A percentile compares a stretch with the other conserved stretches of the same genome.
Conservation (phyloP, 2,113 vertebrate species). For the Tragelaphus buxtoni region DNA sequence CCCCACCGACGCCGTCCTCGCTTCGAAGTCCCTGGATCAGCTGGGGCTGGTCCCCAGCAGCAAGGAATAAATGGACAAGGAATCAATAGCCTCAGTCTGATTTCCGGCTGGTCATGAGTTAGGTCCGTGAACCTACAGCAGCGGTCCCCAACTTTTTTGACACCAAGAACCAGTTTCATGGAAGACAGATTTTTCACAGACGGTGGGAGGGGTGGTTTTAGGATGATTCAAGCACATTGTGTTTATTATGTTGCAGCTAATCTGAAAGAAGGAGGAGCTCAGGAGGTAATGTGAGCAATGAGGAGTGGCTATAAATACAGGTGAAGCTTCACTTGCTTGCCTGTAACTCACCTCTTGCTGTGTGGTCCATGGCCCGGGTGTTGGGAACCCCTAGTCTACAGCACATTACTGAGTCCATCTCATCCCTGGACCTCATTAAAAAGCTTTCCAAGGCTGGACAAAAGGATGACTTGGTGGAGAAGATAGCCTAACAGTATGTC, state of each 20-base stretch:
- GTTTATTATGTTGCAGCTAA: neutral
- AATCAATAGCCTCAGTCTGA: neutral
- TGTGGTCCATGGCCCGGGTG: accelerated
- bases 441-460: neutral
- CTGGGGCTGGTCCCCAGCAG: too few relatives aligned
- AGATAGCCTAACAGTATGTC: neutral
- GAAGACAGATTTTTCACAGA: neutral
- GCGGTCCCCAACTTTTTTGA: neutral
- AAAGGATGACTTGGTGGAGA: neutral
- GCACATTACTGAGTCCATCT: neutral
- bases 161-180: neutral
- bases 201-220: accelerated
- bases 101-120: too few relatives aligned
- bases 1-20: too few relatives aligned
- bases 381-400: neutral
- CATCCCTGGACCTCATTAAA: neutral
- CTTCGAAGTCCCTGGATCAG: too few relatives aligned
- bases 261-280: neutral
- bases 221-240: neutral
- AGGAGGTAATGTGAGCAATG: neutral
- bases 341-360: neutral
- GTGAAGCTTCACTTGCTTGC: neutral
- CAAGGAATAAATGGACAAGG: neutral
- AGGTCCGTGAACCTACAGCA: neutral
- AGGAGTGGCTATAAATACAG: neutral